Base-by-base conservation (phyloP, 2,113 vertebrate genomes). In the Phylloscopus trochiloides region DNA sequence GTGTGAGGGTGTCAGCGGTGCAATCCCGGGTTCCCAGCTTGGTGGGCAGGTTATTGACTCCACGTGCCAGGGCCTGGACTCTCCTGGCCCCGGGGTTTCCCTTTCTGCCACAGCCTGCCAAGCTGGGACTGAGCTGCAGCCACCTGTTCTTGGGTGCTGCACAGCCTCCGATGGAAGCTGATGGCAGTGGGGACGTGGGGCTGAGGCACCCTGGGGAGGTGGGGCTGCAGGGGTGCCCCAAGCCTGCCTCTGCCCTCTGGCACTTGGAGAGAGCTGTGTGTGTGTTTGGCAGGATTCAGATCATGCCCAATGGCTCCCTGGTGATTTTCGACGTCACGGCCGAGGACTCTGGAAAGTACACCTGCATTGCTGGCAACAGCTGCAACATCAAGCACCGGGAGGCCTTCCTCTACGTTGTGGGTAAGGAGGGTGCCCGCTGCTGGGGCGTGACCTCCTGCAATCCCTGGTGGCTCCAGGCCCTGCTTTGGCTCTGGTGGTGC, bases 301-400 rank as follows among this genome's bases (percentile, higher is more conserved):
- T 98, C 95, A 98, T 99, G 98, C 97, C 98, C 62, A 99, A 99
- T 7, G 99, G 99, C 91, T 99, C 99, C 51, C 88, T 99, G 84
- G 97, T 99, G 80, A 99, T 99, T 79, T 98, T 97, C 6, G 98
- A 99, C 0, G 99, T 99, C 75, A 98, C 98, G 59, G 98, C 98
- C 0, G 99, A 99, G 38, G 99, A 99, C 96, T 99, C 99, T 0
- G 99, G 99, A 76, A 98, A 97, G 70, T 99, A 99, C 59, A 99
- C 99, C 1, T 99, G 99, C 88, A 99, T 99, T 0, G 99, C 99
- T 0, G 99, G 99, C 90, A 99, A 99, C 97, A 99, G 98, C 97
- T 99, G 99, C 97, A 99, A 98, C 97, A 99, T 99, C 98, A 98
- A 98, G 92, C 98, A 99, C 96, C 97, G 98, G 0, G 98, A 98